Evolutionary conservation across 2,888 invertebrate species (phyloP).

Genomic region (Parnassius orleans): DNA sequence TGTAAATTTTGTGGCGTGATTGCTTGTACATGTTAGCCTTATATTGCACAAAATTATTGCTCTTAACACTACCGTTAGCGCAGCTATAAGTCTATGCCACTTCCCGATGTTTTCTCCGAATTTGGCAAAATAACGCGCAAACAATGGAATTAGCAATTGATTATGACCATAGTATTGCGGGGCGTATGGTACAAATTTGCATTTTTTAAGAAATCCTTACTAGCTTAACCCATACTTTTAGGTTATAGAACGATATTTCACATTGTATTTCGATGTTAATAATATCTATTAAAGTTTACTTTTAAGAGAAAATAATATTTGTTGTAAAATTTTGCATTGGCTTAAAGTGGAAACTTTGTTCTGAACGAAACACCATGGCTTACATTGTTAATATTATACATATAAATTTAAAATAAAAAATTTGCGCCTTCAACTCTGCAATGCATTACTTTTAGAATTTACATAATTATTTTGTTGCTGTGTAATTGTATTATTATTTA

Average conservation of each 20-base stretch:
- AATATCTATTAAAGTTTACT: conserved; percentile 11
- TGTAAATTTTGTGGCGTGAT: conserved; percentile 62
- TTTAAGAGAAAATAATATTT: conserved; percentile 14
- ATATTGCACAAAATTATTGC: conserved; percentile 59
- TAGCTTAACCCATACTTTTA: conserved; percentile 12
- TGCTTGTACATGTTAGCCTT: conserved; percentile 54
- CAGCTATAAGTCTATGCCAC: conserved; percentile 8
- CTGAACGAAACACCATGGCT: conserved; percentile 8
- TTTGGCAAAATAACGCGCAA: conserved; percentile 17
- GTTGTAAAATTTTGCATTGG: conserved; percentile 12
- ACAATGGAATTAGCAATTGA: conserved; percentile 3
- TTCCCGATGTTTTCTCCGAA: not conserved
- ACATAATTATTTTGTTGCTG: conserved; percentile 25
- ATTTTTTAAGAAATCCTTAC: conserved; percentile 7
- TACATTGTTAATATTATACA: conserved; percentile 2
- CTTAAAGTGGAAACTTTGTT: conserved; percentile 16
- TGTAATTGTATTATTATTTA: conserved; percentile 34
- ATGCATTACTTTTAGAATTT: conserved; percentile 23
- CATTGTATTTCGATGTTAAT: conserved; percentile 15
- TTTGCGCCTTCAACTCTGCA: conserved; percentile 9
- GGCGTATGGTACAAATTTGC: conserved; percentile 20
- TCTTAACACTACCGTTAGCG: conserved; percentile 17
- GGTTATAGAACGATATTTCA: conserved; percentile 19
- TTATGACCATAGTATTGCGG: conserved; percentile 10
- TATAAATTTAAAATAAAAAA: not conserved